phyloP scores from a whole-genome alignment of 1,140 invertebrate species.

The Argopecten irradians region DNA sequence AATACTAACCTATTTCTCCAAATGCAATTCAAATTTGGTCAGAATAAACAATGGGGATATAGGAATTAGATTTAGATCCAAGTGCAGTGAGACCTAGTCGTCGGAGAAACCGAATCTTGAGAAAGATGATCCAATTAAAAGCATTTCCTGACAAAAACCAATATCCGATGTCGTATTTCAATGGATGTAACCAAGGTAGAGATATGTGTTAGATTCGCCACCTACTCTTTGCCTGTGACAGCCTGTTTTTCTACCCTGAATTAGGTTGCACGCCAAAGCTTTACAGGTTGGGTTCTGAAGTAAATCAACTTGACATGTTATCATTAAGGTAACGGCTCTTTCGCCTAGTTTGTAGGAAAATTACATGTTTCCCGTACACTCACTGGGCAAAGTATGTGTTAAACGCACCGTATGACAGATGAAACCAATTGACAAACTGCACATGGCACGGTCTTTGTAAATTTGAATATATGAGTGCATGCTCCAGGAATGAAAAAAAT shows the following conservation, averaged over 20 bases:
- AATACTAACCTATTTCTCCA: too few species aligned
- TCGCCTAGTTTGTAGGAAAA: constrained; percentile 8
- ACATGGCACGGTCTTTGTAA: constrained; percentile 5
- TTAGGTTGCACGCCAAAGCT: not conserved
- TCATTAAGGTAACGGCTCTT: not conserved
- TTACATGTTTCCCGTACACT: constrained; percentile 10
- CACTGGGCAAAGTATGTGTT: not conserved
- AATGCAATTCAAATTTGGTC: not conserved
- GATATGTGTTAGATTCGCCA: not conserved
- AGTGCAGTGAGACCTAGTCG: not conserved
- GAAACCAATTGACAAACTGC: not conserved
- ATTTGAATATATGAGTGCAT: constrained; percentile 12
- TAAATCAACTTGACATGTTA: constrained; percentile 22
- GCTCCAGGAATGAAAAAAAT: not conserved
- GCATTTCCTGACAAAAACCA: not conserved
- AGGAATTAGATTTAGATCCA: too few species aligned
- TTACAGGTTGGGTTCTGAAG: not conserved
- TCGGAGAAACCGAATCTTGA: not conserved
- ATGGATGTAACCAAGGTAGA: not conserved
- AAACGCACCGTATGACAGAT: not conserved
- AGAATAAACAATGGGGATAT: not conserved
- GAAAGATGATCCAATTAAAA: not conserved
- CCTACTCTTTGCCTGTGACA: not conserved
- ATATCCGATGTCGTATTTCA: constrained; percentile 8
- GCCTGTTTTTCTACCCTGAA: not conserved